Conservation (phyloP, 2,113 vertebrate genomes). For the Ptyas mucosa region DNA sequence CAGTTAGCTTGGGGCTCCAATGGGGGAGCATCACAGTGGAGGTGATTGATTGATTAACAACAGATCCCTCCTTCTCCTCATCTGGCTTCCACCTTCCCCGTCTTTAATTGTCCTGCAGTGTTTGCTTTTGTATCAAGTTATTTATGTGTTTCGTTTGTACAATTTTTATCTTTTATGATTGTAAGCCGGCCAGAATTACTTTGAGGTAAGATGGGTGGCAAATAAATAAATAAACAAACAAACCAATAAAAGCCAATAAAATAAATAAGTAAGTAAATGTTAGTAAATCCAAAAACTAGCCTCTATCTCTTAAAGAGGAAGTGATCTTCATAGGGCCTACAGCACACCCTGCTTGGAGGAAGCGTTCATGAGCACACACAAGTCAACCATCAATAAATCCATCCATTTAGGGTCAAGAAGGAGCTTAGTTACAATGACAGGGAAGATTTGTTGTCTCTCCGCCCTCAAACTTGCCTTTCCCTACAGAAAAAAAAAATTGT, state of each 20-base stretch:
- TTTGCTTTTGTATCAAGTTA: neutral
- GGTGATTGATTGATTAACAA: neutral
- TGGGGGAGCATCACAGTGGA: neutral
- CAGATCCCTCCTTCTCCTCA: no score
- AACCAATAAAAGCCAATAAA: neutral
- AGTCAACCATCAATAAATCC: neutral
- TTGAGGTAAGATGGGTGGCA: neutral
- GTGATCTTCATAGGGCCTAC: neutral
- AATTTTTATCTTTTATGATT: neutral
- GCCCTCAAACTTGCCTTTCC: neutral
- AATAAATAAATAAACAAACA: no score
- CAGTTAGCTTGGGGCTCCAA: neutral
- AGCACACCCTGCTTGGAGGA: neutral
- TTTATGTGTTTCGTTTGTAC: neutral
- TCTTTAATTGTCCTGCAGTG: neutral
- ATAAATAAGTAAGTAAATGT: no score
- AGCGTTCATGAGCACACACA: neutral
- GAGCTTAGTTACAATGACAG: neutral
- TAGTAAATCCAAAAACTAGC: neutral
- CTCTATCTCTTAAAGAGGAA: neutral
- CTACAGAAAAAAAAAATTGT: neutral
- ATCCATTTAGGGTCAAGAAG: neutral
- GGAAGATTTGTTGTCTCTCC: no score
- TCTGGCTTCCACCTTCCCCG: no score
- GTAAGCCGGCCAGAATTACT: neutral